Conservation (phyloP, 2,888 invertebrate genomes). For the Glaucopsyche alexis region DNA sequence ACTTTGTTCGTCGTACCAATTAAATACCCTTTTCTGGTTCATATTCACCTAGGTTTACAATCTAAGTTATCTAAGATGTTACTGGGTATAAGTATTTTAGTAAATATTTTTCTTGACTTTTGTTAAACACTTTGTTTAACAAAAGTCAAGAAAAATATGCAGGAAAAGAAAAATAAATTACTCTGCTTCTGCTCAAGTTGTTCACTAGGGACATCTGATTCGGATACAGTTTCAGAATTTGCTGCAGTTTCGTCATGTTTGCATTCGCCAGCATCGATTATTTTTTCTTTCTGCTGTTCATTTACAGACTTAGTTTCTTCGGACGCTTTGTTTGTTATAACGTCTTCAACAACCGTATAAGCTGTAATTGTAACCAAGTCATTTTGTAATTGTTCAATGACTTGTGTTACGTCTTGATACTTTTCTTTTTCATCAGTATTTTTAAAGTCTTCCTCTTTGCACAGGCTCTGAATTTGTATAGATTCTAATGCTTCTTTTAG, state of each 20-base stretch:
- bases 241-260: background rate
- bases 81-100: background rate
- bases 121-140: no score
- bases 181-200: background rate
- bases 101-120: no score
- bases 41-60: background rate
- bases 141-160: background rate
- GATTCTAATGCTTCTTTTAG: slow-evolving; percentile 53
- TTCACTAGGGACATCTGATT: background rate
- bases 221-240: background rate
- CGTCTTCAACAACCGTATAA: background rate
- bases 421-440: background rate
- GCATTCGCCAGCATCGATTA: background rate
- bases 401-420: background rate
- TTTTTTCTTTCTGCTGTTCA: background rate
- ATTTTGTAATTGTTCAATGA: slow-evolving; percentile 2
- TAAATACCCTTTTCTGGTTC: background rate
- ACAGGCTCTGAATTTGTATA: slow-evolving; percentile 53
- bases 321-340: background rate
- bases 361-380: background rate
- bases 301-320: background rate
- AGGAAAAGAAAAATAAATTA: background rate
- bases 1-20: background rate
- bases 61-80: background rate
- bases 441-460: slow-evolving; percentile 50